phyloP scores from a whole-genome alignment of 2,888 invertebrate genomes.

The Scaptodrosophila latifasciaeformis region DNA sequence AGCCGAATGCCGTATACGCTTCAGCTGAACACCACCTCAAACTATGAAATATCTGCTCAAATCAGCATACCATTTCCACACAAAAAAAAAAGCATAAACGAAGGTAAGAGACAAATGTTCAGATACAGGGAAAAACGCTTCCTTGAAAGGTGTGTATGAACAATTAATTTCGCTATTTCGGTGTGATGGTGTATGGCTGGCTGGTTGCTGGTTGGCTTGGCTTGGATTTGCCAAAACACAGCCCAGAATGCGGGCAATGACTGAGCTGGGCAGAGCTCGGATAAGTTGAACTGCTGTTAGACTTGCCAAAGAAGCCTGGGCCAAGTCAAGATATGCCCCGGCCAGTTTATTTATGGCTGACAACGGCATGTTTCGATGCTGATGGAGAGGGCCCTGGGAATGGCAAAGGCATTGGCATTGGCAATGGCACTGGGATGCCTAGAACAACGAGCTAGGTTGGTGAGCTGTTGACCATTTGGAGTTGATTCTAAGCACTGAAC shows the following conservation, averaged over 20 bases:
- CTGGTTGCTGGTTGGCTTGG: conserved; percentile 5
- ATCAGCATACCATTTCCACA: no score
- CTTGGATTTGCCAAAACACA: conserved; percentile 46
- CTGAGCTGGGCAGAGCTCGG: no score
- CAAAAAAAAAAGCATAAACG: no score
- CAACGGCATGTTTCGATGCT: conserved; percentile 1
- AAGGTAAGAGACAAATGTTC: no score
- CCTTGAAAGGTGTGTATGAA: conserved; percentile 67
- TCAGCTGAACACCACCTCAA: no score
- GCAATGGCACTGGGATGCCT: no score
- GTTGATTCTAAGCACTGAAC: conserved; percentile 49
- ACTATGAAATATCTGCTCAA: no score
- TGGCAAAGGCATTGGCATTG: no score
- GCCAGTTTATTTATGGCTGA: conserved; percentile 55
- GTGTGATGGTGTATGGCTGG: conserved; percentile 21
- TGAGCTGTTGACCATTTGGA: conserved; percentile 55
- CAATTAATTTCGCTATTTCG: conserved; percentile 67
- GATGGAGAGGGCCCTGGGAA: conserved; percentile 14
- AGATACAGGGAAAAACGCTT: no score
- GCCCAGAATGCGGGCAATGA: conserved; percentile 58
- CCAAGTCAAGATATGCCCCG: conserved; percentile 10
- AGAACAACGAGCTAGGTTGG: no score
- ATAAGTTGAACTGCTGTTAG: no score
- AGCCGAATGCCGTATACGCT: no score
- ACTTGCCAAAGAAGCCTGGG: background rate